Conservation (phyloP, 2,888 invertebrate genomes). For the Plemyria rubiginata region DNA sequence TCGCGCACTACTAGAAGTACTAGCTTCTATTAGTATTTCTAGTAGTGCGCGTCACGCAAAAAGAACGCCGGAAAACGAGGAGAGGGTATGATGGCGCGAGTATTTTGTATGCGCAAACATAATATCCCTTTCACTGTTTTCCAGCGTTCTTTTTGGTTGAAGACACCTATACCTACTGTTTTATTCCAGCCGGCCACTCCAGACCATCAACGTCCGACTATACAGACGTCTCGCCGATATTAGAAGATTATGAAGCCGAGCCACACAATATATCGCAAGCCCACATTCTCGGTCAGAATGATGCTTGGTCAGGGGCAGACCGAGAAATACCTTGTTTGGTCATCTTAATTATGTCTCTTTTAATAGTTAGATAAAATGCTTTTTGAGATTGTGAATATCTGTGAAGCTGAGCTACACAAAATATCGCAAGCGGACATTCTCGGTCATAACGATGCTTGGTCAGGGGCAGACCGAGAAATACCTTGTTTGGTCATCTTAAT, state of each 20-base stretch:
- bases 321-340: slow-evolving; percentile 35
- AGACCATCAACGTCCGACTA: slow-evolving; percentile 65
- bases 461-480: slow-evolving; percentile 22
- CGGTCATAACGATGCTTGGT: slow-evolving; percentile 45
- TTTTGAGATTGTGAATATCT: too few species aligned
- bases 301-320: slow-evolving; percentile 33
- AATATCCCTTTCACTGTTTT: too few species aligned
- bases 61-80: too few species aligned
- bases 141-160: too few species aligned
- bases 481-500: slow-evolving; percentile 29
- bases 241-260: slow-evolving; percentile 65
- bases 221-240: slow-evolving; percentile 68
- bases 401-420: slow-evolving; percentile 61
- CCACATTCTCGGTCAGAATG: slow-evolving; percentile 55
- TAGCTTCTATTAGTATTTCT: too few species aligned
- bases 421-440: slow-evolving; percentile 67
- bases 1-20: too few species aligned
- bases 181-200: slow-evolving; percentile 59
- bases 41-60: too few species aligned
- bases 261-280: slow-evolving; percentile 68
- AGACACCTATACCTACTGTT: too few species aligned
- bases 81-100: too few species aligned
- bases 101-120: too few species aligned
- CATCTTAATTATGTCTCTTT: background rate
- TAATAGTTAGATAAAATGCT: too few species aligned